Evolutionary conservation across 2,113 vertebrate species (phyloP).

Genomic region (Coreoperca whiteheadi): DNA sequence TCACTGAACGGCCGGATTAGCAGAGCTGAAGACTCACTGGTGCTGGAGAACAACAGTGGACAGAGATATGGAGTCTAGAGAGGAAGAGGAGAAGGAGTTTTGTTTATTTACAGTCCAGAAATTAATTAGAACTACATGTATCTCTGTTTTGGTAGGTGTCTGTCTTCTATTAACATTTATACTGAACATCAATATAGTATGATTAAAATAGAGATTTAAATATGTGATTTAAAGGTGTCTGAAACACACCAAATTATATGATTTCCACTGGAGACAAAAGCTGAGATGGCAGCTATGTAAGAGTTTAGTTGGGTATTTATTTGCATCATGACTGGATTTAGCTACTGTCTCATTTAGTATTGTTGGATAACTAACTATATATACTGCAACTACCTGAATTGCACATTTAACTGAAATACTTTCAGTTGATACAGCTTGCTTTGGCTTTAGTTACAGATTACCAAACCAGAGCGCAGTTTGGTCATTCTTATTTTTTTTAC

Average conservation of each 20-base stretch:
- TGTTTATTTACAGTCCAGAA: background rate
- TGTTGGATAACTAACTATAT: background rate
- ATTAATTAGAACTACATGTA: background rate
- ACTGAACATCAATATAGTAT: background rate
- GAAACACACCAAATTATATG: background rate
- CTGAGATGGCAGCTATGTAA: background rate
- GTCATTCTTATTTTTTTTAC: background rate
- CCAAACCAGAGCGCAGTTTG: no score
- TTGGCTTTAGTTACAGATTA: background rate
- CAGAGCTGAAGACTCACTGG: conserved; percentile 92
- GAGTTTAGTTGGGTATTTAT: background rate
- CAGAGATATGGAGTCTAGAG: conserved; percentile 91
- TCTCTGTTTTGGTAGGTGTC: background rate
- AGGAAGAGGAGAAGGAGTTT: background rate
- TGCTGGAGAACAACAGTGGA: conserved; percentile 91
- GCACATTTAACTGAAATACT: no score
- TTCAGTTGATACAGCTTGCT: background rate
- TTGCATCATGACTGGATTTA: background rate
- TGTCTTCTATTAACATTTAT: background rate
- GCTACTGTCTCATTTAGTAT: background rate
- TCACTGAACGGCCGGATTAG: conserved; percentile 94
- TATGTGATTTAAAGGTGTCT: background rate
- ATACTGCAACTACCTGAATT: background rate
- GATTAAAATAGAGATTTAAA: background rate
- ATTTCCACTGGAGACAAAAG: background rate